Base-by-base conservation (phyloP, 1,140 invertebrate species). In the Augochlora pura region DNA sequence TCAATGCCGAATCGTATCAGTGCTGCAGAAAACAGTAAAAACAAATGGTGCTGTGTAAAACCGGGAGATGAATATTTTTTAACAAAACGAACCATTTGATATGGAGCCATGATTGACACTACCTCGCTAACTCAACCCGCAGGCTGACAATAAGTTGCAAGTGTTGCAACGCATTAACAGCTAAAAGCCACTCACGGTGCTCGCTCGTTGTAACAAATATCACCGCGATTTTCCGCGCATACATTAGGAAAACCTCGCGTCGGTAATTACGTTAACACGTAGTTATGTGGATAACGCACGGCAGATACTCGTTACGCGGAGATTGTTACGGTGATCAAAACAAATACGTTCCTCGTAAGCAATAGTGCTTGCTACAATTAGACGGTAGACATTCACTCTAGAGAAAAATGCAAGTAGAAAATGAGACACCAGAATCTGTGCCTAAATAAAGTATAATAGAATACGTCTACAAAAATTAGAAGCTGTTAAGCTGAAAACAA, bases 181-280 rank as follows among this genome's bases (percentile, higher is more conserved):
- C 62, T 80, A 75, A 74, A 75, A 77, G 59, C 52, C 66, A 64
- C 66, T 77, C 69, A 54, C 18, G 14, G 64, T 66, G 59, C 46
- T 42, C 52, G 27, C 32, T 60, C 64, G 54, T 18, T 67, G 77
- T 66, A 70, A 74, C 60, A 57, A 75, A 67, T 72, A 67, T 79
- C 52, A 25, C 27, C 25, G 71, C 64, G 67, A 80, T 80, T 62
- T 75, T 80, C 71, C 54, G 74, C 63, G 70, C 77, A 80, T 75
- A 67, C 10, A 75, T 80, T 72, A 75, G 67, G 77, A 65, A 75
- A 80, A 80, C 75, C 77, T 80, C 72, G 32, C 64, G 21, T 73
- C 59, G 57, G 38, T 79, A 62, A 66, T 73, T 73, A 66, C 63
- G 38, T 73, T 73, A 79, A 79, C 70, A 79, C 77, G 77, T 62